These are phyloP conservation scores for Sceloporus undulatus DNA, from an alignment of 2,113 vertebrate species.

Conservation along the genomic window DNA sequence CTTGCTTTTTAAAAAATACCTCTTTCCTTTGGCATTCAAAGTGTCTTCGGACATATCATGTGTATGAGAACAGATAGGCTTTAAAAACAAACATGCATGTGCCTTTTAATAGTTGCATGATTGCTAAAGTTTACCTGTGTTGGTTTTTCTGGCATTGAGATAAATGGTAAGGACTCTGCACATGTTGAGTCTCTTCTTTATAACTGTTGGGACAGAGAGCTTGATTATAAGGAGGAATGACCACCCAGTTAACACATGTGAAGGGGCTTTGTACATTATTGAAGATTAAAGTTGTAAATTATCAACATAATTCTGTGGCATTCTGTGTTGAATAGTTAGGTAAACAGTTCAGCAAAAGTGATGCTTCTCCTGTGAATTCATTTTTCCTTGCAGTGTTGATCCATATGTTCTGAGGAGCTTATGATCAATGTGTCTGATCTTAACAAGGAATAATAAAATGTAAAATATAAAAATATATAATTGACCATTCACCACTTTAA, in stretches of 20 bases:
- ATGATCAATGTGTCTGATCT: background rate
- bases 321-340: background rate
- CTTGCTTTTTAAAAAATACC: background rate
- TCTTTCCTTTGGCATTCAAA: slow-evolving; percentile 20
- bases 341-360: background rate
- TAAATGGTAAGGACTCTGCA: background rate
- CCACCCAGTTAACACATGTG: background rate
- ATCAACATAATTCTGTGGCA: background rate
- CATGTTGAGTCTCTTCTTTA: background rate
- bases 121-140: background rate
- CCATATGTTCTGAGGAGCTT: background rate
- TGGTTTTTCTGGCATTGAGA: slow-evolving; percentile 15
- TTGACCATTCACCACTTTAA: background rate
- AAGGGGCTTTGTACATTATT: slow-evolving; percentile 1
- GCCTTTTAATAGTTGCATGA: background rate
- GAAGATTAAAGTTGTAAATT: background rate
- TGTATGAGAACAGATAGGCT: background rate
- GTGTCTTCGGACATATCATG: background rate
- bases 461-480: background rate
- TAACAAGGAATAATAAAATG: background rate
- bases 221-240: no score
- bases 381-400: background rate
- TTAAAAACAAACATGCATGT: background rate
- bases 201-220: background rate
- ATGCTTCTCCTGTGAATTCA: background rate